Evolutionary conservation across 2,797 vertebrate species (phyloP), one percentile per base, ranked within the genome.

Genomic region (Hafferia zeledoni): DNA sequence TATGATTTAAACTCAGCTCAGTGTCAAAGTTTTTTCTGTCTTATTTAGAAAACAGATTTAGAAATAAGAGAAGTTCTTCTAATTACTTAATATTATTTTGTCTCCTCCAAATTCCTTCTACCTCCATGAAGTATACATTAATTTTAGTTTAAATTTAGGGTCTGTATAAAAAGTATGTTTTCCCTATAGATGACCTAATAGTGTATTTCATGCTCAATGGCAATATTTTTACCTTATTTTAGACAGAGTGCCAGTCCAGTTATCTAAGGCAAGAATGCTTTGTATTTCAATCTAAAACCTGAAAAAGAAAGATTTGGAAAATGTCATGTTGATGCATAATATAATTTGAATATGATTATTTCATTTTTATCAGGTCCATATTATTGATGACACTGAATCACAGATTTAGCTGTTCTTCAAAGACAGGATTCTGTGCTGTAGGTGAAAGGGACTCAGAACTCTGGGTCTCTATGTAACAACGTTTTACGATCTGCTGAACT

Each of bases 321-420:
- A 84, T 37, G n/a, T 94, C 39, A 46, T 50, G 76, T 61, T 93
- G 90, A 96, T 95, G 63, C 55, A 96, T 92, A 86, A 90, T 71
- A 95, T 82, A 23, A 31, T 95, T 89, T 84, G 72, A 96, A 94
- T 97, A 44, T 31, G 88, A 86, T 96, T 83, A 95, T 95, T 97
- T 96, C 8, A 63, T 96, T 97, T 96, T 94, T 96, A 96, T 96
- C 57, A 95, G 67, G 69, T 96, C 71, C 44, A 91, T 56, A 74
- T 96, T 95, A 90, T 95, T 96, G 84, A 50, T 94, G 96, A 95
- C 47, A 92, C 33, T 93, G 89, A 97, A 81, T 95, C 74, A 92
- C 81, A 93, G 46, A 46, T 88, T 93, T 41, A 55, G 22, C 87
- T 94, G 19, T 60, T 95, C 63, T 89, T 96, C 90, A 95, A 94